A percentile compares a stretch with the other conserved stretches of the same genome.
Evolutionary conservation across 2,888 invertebrate species (phyloP).

Genomic region (Agriopis aurantiaria): DNA sequence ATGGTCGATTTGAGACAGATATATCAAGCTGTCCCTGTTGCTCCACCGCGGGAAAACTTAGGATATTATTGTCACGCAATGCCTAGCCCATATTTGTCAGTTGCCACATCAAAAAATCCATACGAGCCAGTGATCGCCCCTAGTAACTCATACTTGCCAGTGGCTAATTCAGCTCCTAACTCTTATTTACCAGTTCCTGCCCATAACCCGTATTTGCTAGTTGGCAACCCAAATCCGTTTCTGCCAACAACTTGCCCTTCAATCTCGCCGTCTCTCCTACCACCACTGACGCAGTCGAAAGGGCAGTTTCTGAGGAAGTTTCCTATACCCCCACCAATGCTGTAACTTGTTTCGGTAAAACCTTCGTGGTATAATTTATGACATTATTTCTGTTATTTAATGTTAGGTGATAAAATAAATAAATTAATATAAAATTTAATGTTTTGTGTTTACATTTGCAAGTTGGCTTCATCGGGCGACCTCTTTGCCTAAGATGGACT

Average conservation of each 20-base stretch:
- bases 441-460: background rate
- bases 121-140: slow-evolving; percentile 1
- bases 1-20: slow-evolving; percentile 32
- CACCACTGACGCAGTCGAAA: slow-evolving; percentile 57
- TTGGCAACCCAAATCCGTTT: slow-evolving; percentile 51
- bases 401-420: background rate
- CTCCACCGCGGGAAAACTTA: slow-evolving; percentile 11
- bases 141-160: slow-evolving; percentile 2
- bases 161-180: background rate
- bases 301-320: slow-evolving; percentile 68
- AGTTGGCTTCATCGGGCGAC: no score
- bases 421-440: background rate
- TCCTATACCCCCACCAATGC: slow-evolving; percentile 64
- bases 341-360: slow-evolving; percentile 45
- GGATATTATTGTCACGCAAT: slow-evolving; percentile 11
- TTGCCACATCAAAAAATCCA: background rate
- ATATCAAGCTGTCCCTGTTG: slow-evolving; percentile 22
- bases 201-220: background rate
- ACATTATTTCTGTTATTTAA: slow-evolving; percentile 12
- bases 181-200: slow-evolving; percentile 21
- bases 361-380: slow-evolving; percentile 2
- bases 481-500: no score
- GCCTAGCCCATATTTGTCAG: slow-evolving; percentile 9
- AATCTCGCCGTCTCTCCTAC: slow-evolving; percentile 51
- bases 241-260: slow-evolving; percentile 62